Evolutionary conservation across 1,140 invertebrate species (phyloP).

Genomic region (Drosophila malerkotliana): DNA sequence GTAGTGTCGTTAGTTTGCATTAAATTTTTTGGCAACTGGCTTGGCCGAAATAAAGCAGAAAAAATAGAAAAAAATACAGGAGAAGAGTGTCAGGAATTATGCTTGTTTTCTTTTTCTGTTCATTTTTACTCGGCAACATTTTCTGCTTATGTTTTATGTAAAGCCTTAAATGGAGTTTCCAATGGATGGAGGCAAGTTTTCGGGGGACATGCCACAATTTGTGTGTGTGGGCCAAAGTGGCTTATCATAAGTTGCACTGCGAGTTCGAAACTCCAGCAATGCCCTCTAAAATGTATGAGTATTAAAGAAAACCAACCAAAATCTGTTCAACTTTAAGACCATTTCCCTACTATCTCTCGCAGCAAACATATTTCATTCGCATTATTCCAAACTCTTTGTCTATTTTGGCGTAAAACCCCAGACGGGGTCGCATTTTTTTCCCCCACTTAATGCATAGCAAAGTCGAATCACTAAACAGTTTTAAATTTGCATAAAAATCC

Average conservation of each 20-base stretch:
- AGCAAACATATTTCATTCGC: conserved; percentile 51
- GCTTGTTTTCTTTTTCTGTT: conserved; percentile 5
- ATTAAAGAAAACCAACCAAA: neutral
- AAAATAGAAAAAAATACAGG: conserved; percentile 5
- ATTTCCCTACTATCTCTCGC: neutral
- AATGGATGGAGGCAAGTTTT: conserved; percentile 12
- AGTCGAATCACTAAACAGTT: conserved; percentile 71
- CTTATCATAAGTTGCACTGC: conserved; percentile 24
- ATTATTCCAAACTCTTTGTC: conserved; percentile 46
- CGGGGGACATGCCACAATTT: conserved; percentile 35
- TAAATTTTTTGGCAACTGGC: conserved; percentile 48
- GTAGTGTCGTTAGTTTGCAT: conserved; percentile 66
- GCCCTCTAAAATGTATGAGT: conserved; percentile 12
- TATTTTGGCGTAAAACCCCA: conserved; percentile 38
- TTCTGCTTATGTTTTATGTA: conserved; percentile 49
- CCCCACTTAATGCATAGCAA: conserved; percentile 66
- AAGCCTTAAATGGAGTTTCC: conserved; percentile 50
- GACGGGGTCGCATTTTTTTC: conserved; percentile 19
- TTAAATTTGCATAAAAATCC: conserved; percentile 81
- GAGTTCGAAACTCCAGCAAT: conserved; percentile 5
- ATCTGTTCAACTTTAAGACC: neutral
- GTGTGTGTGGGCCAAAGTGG: conserved; percentile 27
- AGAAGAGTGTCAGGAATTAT: conserved; percentile 48
- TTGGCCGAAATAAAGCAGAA: conserved; percentile 27
- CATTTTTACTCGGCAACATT: conserved; percentile 35